Evolutionary conservation across 2,113 vertebrate genomes (phyloP).

Genomic region (Perca fluviatilis): DNA sequence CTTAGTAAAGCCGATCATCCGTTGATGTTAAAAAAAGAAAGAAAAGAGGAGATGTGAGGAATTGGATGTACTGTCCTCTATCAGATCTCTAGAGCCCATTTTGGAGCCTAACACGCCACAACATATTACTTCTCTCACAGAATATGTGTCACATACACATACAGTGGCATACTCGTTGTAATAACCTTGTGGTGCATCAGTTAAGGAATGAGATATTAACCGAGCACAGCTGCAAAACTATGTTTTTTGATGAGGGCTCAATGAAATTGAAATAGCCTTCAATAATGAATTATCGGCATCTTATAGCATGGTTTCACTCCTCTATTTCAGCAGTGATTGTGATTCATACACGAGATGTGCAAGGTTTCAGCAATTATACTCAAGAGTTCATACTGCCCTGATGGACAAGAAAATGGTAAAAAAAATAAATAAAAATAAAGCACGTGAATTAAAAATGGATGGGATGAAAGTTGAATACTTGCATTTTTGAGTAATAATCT

Average conservation of each 20-base stretch:
- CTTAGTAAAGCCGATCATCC: conserved; percentile 2
- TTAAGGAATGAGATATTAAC: conserved; percentile 43
- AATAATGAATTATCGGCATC: conserved; percentile 9
- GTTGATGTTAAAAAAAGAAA: not conserved
- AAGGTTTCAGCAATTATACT: not conserved
- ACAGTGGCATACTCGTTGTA: conserved; percentile 20
- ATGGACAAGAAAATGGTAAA: not conserved
- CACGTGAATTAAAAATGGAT: conserved; percentile 21
- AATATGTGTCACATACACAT: conserved; percentile 17
- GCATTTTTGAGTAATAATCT: conserved; percentile 22
- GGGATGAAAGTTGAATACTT: not conserved
- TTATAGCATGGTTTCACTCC: not conserved
- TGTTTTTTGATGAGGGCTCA: conserved; percentile 47
- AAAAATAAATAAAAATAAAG: not conserved
- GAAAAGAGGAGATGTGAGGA: conserved; percentile 14
- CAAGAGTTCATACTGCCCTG: not conserved
- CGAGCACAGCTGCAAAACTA: not conserved
- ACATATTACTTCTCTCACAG: conserved; percentile 21
- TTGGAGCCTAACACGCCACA: conserved; percentile 20
- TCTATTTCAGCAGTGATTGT: conserved; percentile 15
- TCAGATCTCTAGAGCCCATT: conserved; percentile 38
- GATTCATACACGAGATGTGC: not conserved
- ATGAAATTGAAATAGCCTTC: conserved; percentile 37
- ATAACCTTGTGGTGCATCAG: conserved; percentile 48
- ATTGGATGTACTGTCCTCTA: conserved; percentile 17